Base-by-base conservation (phyloP, 2,888 invertebrate genomes). In the Seira ritae region DNA sequence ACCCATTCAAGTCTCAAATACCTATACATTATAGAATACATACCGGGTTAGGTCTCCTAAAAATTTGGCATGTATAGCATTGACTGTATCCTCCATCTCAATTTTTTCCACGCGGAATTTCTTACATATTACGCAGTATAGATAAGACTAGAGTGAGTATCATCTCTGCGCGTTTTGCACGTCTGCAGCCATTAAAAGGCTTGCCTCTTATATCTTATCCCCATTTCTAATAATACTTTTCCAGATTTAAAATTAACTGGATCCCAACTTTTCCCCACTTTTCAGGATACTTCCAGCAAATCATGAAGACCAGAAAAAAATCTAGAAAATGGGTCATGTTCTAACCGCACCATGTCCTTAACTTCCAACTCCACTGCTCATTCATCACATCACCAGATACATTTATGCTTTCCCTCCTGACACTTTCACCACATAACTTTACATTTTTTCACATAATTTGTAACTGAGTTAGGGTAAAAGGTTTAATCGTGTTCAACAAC, bases 61-160 rank as follows among this genome's bases (percentile, higher is more conserved):
- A 62, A 19, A 50, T 50, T 4, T 62, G 22, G 71, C 46, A 20
- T 71, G 55, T 55, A 55, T 71, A n/a, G 46, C 65, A 55, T 46
- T 42, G 37, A 75, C 37, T 67, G n/a, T 19, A 37, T 42, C 37
- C 67, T 70, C 62, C 22, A 20, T 62, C 60, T 20, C 4, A 60
- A 66, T 12, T 46, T 71, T 46, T 31, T 72, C 15, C 67, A 50
- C 75, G 24, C 17, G 8, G 19, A 68, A 23, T 66, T 65, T 42
- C 31, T 46, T 68, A 46, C 71, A 69, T 77, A 72, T 79, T 79
- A 79, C 67, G 72, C 55, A 72, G 67, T 72, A 72, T 72, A 79
- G 79, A 79, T 79, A 79, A 79, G 72, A 37, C 22, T 8, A 17
- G 10, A 62, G 62, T 62, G 22, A 62, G 22, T 20, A 72, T 20